A percentile compares a stretch with the other conserved stretches of the same genome.
phyloP scores from a whole-genome alignment of 2,113 vertebrate species.

The Catharus bicknelli region DNA sequence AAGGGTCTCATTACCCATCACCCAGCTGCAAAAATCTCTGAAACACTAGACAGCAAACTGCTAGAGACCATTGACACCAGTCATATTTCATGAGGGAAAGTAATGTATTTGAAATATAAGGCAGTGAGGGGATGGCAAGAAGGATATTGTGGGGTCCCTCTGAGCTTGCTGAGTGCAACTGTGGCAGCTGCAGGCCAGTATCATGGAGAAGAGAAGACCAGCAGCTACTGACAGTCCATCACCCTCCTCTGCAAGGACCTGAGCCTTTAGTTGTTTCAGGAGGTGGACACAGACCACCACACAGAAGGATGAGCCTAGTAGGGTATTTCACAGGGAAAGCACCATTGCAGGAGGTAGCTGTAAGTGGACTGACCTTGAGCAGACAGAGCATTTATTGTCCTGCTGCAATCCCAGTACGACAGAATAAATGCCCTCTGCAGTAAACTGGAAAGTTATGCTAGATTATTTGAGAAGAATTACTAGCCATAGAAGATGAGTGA shows the following conservation, averaged over 20 bases:
- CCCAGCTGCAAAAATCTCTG: not conserved
- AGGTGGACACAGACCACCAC: accelerated
- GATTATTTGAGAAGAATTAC: not conserved
- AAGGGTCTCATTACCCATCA: not conserved
- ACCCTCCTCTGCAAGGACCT: not conserved
- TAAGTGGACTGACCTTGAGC: not conserved
- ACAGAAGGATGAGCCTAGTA: not conserved
- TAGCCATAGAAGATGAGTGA: not conserved
- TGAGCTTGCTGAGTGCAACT: not conserved
- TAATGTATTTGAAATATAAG: not conserved
- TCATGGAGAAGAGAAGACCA: not conserved
- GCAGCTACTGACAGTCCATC: not conserved
- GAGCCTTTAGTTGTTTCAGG: not conserved
- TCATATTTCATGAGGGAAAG: not conserved
- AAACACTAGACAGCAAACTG: not conserved
- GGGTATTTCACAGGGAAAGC: not conserved
- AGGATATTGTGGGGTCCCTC: not conserved
- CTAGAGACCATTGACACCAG: not conserved
- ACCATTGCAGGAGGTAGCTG: not conserved
- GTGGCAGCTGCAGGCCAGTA: not conserved
- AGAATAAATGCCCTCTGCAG: not conserved
- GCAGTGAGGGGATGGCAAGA: not conserved
- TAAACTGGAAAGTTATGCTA: not conserved
- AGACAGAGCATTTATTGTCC: not conserved
- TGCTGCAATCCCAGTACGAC: not conserved